Conservation (phyloP, 2,113 vertebrate genomes). For the Scopus umbretta region DNA sequence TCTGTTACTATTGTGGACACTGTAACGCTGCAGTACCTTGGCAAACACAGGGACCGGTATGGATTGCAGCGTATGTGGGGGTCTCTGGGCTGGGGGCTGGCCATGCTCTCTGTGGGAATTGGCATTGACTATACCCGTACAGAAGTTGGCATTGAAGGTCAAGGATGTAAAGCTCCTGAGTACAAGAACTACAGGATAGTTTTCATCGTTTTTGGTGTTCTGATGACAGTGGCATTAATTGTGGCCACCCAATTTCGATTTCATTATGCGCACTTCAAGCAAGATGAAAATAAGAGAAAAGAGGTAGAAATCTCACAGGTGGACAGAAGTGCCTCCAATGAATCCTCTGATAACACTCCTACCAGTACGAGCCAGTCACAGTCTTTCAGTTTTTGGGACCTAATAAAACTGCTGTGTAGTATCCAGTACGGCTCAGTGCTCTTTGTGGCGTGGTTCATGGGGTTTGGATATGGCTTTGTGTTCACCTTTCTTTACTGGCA, state of each 20-base stretch:
- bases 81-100: constrained; percentile 94
- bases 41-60: constrained; percentile 90
- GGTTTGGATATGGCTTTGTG: constrained; percentile 96
- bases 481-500: constrained; percentile 99
- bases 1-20: constrained; percentile 97
- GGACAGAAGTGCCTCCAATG: constrained; percentile 63
- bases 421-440: constrained; percentile 92
- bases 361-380: constrained; percentile 32
- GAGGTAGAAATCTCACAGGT: constrained; percentile 74
- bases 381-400: constrained; percentile 83
- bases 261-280: constrained; percentile 71
- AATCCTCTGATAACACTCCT: constrained; percentile 55
- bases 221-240: constrained; percentile 87
- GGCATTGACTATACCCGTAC: constrained; percentile 91
- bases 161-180: constrained; percentile 80
- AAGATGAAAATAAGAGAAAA: constrained; percentile 57
- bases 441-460: constrained; percentile 99
- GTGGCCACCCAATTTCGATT: constrained; percentile 95
- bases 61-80: constrained; percentile 99
- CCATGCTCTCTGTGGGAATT: constrained; percentile 94
- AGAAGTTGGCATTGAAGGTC: constrained; percentile 66
- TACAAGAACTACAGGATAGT: constrained; percentile 92
- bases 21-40: constrained; percentile 91
- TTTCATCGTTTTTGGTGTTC: constrained; percentile 92
- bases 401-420: constrained; percentile 87